Evolutionary conservation across 1,140 invertebrate genomes (phyloP).

Genomic region (Eumaeus atala): DNA sequence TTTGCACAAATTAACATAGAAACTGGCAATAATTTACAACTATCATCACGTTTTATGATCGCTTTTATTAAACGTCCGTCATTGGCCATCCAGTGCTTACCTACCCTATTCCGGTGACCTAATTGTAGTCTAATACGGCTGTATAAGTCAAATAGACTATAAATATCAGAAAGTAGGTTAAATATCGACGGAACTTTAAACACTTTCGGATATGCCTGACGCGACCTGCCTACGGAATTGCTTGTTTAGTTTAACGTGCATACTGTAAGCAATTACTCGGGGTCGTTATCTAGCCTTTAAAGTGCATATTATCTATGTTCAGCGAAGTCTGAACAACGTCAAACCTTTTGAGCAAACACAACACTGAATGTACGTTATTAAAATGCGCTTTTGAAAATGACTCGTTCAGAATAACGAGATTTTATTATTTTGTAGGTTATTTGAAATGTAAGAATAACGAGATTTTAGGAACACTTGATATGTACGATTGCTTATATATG

Average conservation of each 20-base stretch:
- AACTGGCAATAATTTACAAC: neutral
- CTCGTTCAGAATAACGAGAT: neutral
- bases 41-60: slow-evolving; percentile 30
- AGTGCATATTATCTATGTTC: neutral
- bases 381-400: neutral
- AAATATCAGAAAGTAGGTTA: slow-evolving; percentile 68
- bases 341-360: neutral
- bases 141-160: slow-evolving; percentile 58
- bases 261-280: neutral
- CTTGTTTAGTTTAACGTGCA: slow-evolving; percentile 32
- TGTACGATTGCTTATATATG: too few species aligned
- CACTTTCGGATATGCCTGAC: slow-evolving; percentile 37
- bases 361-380: neutral
- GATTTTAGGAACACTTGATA: too few species aligned
- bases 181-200: slow-evolving; percentile 63
- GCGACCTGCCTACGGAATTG: slow-evolving; percentile 33
- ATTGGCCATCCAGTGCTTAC: slow-evolving; percentile 31
- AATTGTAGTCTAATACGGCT: slow-evolving; percentile 61
- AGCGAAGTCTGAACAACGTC: too few species aligned
- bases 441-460: too few species aligned
- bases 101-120: slow-evolving; percentile 58
- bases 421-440: too few species aligned
- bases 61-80: slow-evolving; percentile 32
- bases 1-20: too few species aligned
- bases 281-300: neutral